These are phyloP conservation scores for Amphiura filiformis DNA, from an alignment of 35 echinoderm and acorn worm genomes.

Conservation along the genomic window DNA sequence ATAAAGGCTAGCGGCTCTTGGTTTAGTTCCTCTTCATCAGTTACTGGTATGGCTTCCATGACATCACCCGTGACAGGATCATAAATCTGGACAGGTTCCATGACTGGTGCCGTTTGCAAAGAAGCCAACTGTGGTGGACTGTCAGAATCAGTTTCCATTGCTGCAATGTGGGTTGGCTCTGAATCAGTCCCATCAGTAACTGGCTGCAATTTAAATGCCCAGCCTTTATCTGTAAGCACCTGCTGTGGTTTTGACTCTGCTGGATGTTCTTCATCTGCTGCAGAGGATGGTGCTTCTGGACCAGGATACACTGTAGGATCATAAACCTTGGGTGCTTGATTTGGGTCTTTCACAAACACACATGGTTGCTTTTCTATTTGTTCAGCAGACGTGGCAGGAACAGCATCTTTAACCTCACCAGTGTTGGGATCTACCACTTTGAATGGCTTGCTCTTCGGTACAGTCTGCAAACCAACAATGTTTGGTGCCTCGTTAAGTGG, in stretches of 20 bases:
- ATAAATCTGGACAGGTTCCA: background rate
- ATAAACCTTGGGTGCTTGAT: background rate
- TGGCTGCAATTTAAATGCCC: background rate
- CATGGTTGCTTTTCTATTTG: background rate
- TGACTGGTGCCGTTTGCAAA: background rate
- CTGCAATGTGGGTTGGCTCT: background rate
- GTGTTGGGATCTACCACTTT: background rate
- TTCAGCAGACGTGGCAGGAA: background rate
- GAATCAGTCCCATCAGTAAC: background rate
- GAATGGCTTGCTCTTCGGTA: background rate
- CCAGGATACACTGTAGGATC: background rate
- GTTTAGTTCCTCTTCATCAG: background rate
- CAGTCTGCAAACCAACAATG: background rate
- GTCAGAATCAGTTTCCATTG: background rate
- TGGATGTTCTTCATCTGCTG: background rate
- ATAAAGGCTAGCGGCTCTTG: background rate
- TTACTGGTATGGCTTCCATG: background rate
- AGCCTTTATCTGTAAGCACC: background rate
- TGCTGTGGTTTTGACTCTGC: background rate
- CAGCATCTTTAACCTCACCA: constrained; percentile 2
- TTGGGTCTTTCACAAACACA: background rate
- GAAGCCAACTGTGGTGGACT: background rate
- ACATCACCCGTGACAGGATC: background rate
- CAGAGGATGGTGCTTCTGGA: background rate
- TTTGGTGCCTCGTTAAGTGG: background rate